Percentiles rank a stretch among this genome's conserved stretches.
Evolutionary conservation across 2,888 invertebrate species (phyloP).

Genomic region (Catocala fraxini): DNA sequence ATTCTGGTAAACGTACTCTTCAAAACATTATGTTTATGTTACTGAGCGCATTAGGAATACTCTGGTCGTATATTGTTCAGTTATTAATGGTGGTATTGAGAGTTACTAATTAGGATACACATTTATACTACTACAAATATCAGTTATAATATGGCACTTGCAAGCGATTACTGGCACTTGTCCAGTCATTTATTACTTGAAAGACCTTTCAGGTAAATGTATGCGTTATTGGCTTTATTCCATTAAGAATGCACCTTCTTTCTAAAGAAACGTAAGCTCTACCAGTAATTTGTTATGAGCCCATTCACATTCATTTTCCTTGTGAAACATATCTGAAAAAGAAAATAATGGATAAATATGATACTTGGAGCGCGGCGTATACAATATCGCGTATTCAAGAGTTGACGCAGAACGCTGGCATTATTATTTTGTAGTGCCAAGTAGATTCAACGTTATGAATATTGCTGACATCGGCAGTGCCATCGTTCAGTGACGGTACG

Average conservation of each 20-base stretch:
- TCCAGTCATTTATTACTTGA: not conserved
- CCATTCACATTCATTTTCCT: constrained; percentile 17
- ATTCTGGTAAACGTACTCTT: constrained; percentile 16
- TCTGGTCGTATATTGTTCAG: too few species aligned
- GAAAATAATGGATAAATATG: constrained; percentile 19
- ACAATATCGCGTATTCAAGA: constrained; percentile 26
- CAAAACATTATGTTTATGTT: too few species aligned
- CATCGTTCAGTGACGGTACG: constrained; percentile 1
- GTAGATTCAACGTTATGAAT: constrained; percentile 46
- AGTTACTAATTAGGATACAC: too few species aligned
- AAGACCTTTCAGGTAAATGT: too few species aligned
- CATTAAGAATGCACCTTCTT: too few species aligned
- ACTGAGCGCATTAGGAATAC: too few species aligned
- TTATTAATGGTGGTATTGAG: too few species aligned
- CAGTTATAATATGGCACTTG: too few species aligned
- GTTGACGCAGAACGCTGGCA: constrained; percentile 18
- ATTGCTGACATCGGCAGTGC: constrained; percentile 45
- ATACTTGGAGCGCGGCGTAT: constrained; percentile 18
- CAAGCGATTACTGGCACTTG: too few species aligned
- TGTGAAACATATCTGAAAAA: constrained; percentile 13
- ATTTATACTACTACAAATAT: too few species aligned
- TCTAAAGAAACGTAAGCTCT: not conserved
- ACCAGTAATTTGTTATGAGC: not conserved
- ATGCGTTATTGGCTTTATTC: too few species aligned
- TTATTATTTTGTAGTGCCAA: constrained; percentile 43